Base-by-base conservation (phyloP, 2,113 vertebrate species). In the Vimba vimba region DNA sequence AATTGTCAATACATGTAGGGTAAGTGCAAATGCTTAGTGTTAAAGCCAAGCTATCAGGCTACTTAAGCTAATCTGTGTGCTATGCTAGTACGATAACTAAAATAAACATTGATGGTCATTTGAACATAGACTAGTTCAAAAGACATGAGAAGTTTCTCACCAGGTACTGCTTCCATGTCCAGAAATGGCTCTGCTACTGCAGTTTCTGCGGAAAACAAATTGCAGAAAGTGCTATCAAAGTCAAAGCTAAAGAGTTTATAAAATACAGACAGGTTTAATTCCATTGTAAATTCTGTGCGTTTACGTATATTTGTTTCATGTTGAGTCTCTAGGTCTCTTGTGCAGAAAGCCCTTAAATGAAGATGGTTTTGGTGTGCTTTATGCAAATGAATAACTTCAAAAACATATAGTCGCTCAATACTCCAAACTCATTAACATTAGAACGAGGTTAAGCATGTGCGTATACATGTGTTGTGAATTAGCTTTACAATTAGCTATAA, bases 281-380 rank as follows among this genome's bases (percentile, higher is more conserved):
- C 19, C 68, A 71, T 39, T 60, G 13, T 23, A 43, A 39, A 55
- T 62, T 79, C 33, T 95, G 95, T 23, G 4, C 30, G 2, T 2
- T 19, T 6, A 0, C 21, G 0, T 68, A 71, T 83, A 71, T 83
- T 78, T 86, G 93, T 89, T 90, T 4, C 62, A 76, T 0, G n/a
- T 21, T 52, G 13, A 15, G 19, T 12, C 27, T 36, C 17, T 55
- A 6, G 19, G 5, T 57, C 55, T 17, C 6, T 21, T 21, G 19
- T 57, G 55, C 1, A 12, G 2, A 64, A 27, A 25, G 11, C 11
- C 25, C 13, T 30, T 6, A 30, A 30, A 66, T 66, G 25, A 1
- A 66, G 62, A 30, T 66, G 25, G 13, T 66, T 66, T 66, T 6
- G 27, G 62, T 2, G 5, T 66, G 25, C 13, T 69, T 69, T 36